phyloP scores from a whole-genome alignment of 2,113 vertebrate genomes.

The Passer domesticus region DNA sequence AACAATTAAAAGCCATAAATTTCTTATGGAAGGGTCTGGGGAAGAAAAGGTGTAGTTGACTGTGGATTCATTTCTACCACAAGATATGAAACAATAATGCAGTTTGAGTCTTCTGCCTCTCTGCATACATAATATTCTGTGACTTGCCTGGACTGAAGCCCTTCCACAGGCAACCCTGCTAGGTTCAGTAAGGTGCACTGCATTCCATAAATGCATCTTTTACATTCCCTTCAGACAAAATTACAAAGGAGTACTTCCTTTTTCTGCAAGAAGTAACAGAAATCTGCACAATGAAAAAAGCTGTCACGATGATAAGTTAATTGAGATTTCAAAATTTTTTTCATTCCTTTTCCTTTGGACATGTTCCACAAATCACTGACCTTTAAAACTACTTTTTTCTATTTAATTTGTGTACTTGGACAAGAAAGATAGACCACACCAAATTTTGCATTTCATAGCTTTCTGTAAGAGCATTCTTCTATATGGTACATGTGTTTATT shows the following conservation, averaged over 20 bases:
- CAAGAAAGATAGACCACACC: neutral
- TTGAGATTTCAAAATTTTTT: conserved; percentile 21
- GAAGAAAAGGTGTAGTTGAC: neutral
- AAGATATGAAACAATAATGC: neutral
- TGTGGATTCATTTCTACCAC: neutral
- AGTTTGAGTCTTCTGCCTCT: neutral
- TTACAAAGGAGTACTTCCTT: conserved; percentile 10
- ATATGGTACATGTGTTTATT: neutral
- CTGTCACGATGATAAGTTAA: conserved; percentile 36
- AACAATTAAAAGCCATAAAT: neutral
- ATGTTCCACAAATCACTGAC: neutral
- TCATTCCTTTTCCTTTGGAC: conserved; percentile 11
- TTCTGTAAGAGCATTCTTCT: neutral
- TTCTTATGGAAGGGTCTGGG: neutral
- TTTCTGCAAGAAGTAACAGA: conserved; percentile 38
- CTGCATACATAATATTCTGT: neutral
- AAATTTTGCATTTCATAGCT: neutral
- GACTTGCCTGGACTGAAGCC: neutral
- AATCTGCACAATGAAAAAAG: conserved; percentile 13
- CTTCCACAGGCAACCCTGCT: neutral
- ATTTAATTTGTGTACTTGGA: neutral
- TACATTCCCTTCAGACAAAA: neutral
- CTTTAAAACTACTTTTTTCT: neutral
- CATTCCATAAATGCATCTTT: conserved; percentile 9
- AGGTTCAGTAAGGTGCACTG: neutral